A percentile compares a stretch with the other conserved stretches of the same genome.
Evolutionary conservation across 2,113 vertebrate species (phyloP).

Genomic region (Nymphicus hollandicus): DNA sequence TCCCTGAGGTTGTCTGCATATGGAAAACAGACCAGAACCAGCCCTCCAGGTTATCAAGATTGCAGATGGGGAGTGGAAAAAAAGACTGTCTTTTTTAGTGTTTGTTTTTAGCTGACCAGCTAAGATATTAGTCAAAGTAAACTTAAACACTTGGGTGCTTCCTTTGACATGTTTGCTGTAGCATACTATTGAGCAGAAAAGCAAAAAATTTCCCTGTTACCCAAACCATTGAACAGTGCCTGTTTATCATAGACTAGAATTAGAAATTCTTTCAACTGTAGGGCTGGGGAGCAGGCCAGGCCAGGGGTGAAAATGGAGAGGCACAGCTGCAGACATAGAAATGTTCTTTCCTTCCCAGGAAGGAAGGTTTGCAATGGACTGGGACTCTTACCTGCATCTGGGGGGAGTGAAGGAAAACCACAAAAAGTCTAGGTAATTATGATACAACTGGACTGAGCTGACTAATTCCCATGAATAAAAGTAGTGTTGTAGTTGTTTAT

Average conservation of each 20-base stretch:
- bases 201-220: neutral
- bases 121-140: constrained; percentile 17
- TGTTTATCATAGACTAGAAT: neutral
- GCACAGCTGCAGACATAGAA: neutral
- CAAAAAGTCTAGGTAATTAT: neutral
- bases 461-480: neutral
- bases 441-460: neutral
- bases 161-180: neutral
- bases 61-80: neutral
- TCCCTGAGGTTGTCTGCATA: neutral
- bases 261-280: rapidly evolving
- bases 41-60: neutral
- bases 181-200: neutral
- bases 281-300: neutral
- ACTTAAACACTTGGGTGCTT: neutral
- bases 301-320: neutral
- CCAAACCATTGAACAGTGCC: neutral
- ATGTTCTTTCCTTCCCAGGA: neutral
- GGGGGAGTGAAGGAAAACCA: neutral
- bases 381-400: neutral
- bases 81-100: neutral
- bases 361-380: neutral
- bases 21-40: neutral
- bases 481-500: neutral
- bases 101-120: neutral